Conservation (phyloP, 1,140 invertebrate genomes). For the Cyclargus thomasi region DNA sequence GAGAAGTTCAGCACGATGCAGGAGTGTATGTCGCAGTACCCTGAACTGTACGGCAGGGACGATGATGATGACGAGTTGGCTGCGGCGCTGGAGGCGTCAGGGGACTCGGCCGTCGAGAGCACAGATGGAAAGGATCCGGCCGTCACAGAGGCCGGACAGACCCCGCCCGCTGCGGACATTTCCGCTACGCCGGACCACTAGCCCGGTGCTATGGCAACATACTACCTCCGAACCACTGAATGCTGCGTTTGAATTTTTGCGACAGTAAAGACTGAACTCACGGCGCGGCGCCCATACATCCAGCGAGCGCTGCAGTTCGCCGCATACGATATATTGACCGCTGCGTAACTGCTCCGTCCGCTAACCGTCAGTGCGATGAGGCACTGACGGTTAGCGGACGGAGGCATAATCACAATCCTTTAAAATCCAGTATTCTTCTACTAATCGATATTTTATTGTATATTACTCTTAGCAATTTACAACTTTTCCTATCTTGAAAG, state of each 20-base stretch:
- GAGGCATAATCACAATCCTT: too few relatives aligned
- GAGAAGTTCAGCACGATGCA: slow-evolving; percentile 94
- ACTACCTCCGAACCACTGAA: background rate
- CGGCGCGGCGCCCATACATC: too few relatives aligned
- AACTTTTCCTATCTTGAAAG: too few relatives aligned
- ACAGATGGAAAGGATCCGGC: background rate
- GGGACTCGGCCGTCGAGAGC: background rate
- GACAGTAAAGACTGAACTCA: too few relatives aligned
- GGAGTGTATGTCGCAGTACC: slow-evolving; percentile 93
- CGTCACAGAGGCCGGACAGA: background rate
- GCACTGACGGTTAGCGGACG: too few relatives aligned
- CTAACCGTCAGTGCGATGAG: too few relatives aligned
- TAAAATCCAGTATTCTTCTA: too few relatives aligned
- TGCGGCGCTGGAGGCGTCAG: slow-evolving; percentile 29
- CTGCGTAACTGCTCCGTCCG: too few relatives aligned
- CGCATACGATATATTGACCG: too few relatives aligned
- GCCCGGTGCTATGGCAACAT: background rate
- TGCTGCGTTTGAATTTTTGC: slow-evolving; percentile 1
- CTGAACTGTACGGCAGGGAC: slow-evolving; percentile 87
- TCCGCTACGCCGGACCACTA: background rate
- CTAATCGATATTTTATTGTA: too few relatives aligned
- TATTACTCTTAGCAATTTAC: too few relatives aligned
- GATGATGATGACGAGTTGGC: slow-evolving; percentile 57
- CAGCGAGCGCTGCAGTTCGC: too few relatives aligned
- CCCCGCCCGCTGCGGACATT: background rate